Evolutionary conservation across 2,113 vertebrate species (phyloP).

Genomic region (Ageneiosus marmoratus): DNA sequence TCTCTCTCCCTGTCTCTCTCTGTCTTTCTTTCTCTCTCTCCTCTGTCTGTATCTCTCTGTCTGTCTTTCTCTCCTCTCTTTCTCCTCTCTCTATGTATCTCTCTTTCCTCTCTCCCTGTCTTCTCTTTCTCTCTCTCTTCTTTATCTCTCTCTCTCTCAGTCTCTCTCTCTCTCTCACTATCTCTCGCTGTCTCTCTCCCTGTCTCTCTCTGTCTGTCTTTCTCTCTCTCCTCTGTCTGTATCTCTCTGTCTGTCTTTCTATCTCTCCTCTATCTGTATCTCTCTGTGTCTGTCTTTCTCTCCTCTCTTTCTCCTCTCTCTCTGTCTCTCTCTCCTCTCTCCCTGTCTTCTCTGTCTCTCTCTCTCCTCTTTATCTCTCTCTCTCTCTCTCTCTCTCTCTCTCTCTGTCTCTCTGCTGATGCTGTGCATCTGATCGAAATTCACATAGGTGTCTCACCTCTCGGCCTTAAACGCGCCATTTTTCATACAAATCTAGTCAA

Average conservation of each 20-base stretch:
- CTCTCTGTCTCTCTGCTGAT: neutral
- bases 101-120: neutral
- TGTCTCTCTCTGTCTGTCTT: neutral
- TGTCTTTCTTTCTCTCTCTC: neutral
- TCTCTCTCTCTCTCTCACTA: neutral
- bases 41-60: too few species aligned
- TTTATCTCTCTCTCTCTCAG: neutral
- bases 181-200: neutral
- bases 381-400: neutral
- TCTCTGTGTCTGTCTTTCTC: neutral
- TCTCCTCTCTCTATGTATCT: neutral
- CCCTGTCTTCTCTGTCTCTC: neutral
- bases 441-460: constrained; percentile 22
- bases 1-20: constrained; percentile 5
- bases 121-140: neutral
- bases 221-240: neutral
- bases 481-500: neutral
- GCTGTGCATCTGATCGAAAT: constrained; percentile 3
- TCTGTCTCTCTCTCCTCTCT: neutral
- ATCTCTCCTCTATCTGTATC: too few species aligned
- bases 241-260: neutral
- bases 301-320: neutral
- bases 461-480: neutral
- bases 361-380: too few species aligned
- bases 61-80: neutral